Conservation (phyloP, 1,140 invertebrate species). For the Ptiloglossa arizonensis region DNA sequence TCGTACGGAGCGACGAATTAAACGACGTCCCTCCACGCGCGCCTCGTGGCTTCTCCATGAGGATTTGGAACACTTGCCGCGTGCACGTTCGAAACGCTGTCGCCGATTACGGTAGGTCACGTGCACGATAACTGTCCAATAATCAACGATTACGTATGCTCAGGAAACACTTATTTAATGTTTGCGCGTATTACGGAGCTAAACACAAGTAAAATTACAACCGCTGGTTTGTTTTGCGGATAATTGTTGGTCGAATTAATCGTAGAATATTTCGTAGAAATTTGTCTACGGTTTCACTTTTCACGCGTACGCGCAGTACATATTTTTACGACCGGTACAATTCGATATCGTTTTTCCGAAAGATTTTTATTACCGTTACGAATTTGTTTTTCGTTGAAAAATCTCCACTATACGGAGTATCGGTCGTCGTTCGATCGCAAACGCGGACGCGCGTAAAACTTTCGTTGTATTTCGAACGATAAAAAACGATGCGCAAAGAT, state of each 20-base stretch:
- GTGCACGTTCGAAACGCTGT: slow-evolving; percentile 68
- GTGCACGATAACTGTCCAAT: slow-evolving; percentile 69
- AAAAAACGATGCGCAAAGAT: not conserved
- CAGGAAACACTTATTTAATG: slow-evolving; percentile 54
- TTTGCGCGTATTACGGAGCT: slow-evolving; percentile 17
- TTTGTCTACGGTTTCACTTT: not conserved
- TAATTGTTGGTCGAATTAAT: not conserved
- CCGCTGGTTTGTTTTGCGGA: not conserved
- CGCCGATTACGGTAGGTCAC: slow-evolving; percentile 73
- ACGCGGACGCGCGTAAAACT: not conserved
- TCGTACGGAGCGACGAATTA: slow-evolving; percentile 49
- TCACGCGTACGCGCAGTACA: too few species aligned
- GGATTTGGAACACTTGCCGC: slow-evolving; percentile 71
- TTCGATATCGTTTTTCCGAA: not conserved
- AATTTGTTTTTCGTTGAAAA: not conserved
- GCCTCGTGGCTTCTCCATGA: slow-evolving; percentile 49
- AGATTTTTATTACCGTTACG: not conserved
- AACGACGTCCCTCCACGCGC: slow-evolving; percentile 33
- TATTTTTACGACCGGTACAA: too few species aligned
- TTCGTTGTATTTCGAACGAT: not conserved
- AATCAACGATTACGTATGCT: slow-evolving; percentile 67
- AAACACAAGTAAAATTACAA: slow-evolving; percentile 5
- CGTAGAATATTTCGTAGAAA: not conserved
- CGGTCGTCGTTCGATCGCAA: not conserved
- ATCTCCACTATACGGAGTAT: not conserved